Evolutionary conservation across 2,888 invertebrate species (phyloP).

Genomic region (Leistus spinibarbis): DNA sequence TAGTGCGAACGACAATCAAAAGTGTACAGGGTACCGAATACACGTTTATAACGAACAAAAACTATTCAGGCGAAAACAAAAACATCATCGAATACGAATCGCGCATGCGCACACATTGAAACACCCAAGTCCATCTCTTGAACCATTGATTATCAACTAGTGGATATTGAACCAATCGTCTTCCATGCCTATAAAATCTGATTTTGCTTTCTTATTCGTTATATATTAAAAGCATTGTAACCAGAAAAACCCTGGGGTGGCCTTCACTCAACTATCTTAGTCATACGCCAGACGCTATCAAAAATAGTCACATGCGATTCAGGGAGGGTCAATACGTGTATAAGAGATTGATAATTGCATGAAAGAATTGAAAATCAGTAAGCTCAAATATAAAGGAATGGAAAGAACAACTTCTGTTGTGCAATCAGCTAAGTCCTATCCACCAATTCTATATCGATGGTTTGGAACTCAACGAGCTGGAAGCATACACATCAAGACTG

Average conservation of each 20-base stretch:
- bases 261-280: too few species aligned
- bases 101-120: background rate
- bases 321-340: too few species aligned
- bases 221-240: too few species aligned
- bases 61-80: slow-evolving; percentile 26
- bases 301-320: too few species aligned
- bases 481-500: slow-evolving; percentile 38
- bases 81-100: slow-evolving; percentile 20
- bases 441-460: background rate
- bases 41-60: slow-evolving; percentile 1
- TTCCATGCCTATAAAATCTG: too few species aligned
- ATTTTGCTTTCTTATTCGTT: too few species aligned
- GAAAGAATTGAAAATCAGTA: too few species aligned
- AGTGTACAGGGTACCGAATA: slow-evolving; percentile 28
- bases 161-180: background rate
- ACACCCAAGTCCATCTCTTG: background rate
- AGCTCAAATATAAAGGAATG: too few species aligned
- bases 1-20: slow-evolving; percentile 34
- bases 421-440: background rate
- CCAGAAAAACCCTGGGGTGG: too few species aligned
- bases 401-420: background rate
- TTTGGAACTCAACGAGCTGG: slow-evolving; percentile 17
- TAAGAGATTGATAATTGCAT: too few species aligned
- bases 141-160: background rate
- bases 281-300: too few species aligned